These are phyloP conservation scores for Pituophis catenifer DNA, from an alignment of 2,113 vertebrate genomes.

Conservation along the genomic window DNA sequence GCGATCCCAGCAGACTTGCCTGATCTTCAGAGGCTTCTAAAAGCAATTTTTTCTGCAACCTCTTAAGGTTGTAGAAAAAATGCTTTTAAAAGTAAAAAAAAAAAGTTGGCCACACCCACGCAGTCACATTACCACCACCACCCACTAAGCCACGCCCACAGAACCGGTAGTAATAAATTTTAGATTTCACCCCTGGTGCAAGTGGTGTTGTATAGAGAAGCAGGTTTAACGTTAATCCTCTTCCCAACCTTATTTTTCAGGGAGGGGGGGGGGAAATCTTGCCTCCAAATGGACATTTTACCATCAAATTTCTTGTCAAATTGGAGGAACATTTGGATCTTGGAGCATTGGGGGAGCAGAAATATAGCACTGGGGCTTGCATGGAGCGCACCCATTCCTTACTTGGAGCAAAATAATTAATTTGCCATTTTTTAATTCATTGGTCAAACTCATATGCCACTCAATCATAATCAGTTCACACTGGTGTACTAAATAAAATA, in stretches of 20 bases:
- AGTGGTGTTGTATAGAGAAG: background rate
- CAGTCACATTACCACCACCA: too few relatives aligned
- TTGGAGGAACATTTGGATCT: background rate
- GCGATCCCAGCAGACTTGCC: too few relatives aligned
- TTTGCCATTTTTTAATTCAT: background rate
- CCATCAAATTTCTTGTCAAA: background rate
- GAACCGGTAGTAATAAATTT: too few relatives aligned
- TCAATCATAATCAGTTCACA: background rate
- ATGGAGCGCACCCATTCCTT: background rate
- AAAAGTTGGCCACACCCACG: too few relatives aligned
- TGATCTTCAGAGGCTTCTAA: too few relatives aligned
- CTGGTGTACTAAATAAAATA: background rate
- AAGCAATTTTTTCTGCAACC: too few relatives aligned
- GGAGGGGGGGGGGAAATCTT: background rate
- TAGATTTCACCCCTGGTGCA: too few relatives aligned
- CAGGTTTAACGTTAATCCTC: background rate
- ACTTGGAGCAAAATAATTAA: background rate
- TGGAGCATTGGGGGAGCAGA: background rate
- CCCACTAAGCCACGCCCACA: too few relatives aligned
- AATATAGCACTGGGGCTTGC: background rate
- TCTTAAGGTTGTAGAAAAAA: too few relatives aligned
- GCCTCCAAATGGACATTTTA: background rate
- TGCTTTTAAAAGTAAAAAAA: too few relatives aligned
- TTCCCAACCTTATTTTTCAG: background rate
- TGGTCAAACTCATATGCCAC: background rate